Percentiles rank a stretch among this genome's conserved stretches.
Evolutionary conservation across 2,797 vertebrate species (phyloP).

Genomic region (Melanogrammus aeglefinus): DNA sequence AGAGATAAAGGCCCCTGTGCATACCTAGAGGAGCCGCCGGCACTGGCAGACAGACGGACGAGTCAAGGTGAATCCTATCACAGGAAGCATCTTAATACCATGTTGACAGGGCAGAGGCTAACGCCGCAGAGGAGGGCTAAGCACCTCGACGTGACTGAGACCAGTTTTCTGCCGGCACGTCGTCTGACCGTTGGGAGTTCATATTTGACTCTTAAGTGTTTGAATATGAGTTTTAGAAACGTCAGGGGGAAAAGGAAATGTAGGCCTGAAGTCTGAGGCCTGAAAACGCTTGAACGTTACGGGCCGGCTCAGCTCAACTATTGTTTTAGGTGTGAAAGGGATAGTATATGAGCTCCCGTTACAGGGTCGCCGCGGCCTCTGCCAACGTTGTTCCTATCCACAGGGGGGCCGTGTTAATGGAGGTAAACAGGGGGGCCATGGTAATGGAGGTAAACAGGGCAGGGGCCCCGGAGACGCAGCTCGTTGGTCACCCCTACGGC

Average conservation of each 20-base stretch:
- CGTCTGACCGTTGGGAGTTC: background rate
- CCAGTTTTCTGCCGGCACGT: slow-evolving; percentile 5
- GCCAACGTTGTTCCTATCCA: background rate
- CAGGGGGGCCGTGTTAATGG: slow-evolving; percentile 10
- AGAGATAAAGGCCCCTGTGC: slow-evolving; percentile 24
- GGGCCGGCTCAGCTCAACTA: background rate
- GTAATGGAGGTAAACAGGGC: slow-evolving; percentile 34
- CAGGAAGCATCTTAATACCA: slow-evolving; percentile 62
- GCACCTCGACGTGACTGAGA: slow-evolving; percentile 36
- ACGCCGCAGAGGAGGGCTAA: slow-evolving; percentile 40
- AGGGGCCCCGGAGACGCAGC: slow-evolving; percentile 40
- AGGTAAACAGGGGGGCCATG: background rate
- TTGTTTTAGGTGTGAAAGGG: background rate
- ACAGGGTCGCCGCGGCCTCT: background rate
- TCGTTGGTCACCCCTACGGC: slow-evolving; percentile 63
- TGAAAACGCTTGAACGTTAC: background rate
- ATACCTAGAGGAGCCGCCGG: slow-evolving; percentile 44
- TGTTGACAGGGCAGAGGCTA: slow-evolving; percentile 70
- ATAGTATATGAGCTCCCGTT: background rate
- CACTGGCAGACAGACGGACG: slow-evolving; percentile 47
- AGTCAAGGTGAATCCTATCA: slow-evolving; percentile 67
- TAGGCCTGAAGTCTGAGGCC: background rate
- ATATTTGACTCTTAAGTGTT: background rate
- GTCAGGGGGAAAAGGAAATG: background rate
- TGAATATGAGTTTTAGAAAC: background rate